These are phyloP conservation scores for Sinonovacula constricta DNA, from an alignment of 1,140 invertebrate genomes.

Conservation along the genomic window DNA sequence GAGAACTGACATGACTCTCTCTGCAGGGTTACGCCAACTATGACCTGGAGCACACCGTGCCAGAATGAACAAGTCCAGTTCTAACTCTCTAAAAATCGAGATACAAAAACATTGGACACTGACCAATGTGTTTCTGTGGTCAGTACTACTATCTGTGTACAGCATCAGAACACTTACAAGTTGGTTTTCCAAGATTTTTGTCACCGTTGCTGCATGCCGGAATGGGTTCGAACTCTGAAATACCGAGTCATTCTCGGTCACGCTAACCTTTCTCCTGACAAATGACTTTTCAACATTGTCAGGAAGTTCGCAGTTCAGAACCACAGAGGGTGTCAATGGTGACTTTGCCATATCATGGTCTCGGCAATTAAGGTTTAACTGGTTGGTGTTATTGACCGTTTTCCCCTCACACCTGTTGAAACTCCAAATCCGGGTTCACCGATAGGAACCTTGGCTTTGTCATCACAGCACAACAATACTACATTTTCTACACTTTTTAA, in stretches of 20 bases:
- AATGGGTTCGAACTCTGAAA: conserved; percentile 34
- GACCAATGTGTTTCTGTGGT: conserved; percentile 47
- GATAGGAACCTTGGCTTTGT: conserved; percentile 53
- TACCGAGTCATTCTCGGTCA: conserved; percentile 31
- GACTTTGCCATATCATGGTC: conserved; percentile 39
- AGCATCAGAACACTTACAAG: background rate
- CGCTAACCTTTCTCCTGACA: conserved; percentile 11
- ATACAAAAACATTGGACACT: conserved; percentile 24
- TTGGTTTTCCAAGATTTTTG: background rate
- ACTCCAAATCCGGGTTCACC: conserved; percentile 46
- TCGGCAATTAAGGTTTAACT: background rate
- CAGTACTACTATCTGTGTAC: conserved; percentile 51
- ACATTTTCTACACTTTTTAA: background rate
- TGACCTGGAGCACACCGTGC: conserved; percentile 50
- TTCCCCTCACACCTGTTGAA: conserved; percentile 45
- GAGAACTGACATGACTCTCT: conserved; percentile 52
- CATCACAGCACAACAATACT: conserved; percentile 49
- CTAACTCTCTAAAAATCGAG: conserved; percentile 27
- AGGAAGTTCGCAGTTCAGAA: conserved; percentile 30
- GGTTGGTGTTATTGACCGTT: conserved; percentile 14
- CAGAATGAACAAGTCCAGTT: conserved; percentile 38
- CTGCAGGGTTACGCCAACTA: conserved; percentile 51
- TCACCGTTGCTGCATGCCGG: conserved; percentile 23
- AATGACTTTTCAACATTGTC: conserved; percentile 24
- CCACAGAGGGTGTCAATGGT: conserved; percentile 12